Conservation (phyloP, 1,140 invertebrate genomes). For the Homarus americanus region DNA sequence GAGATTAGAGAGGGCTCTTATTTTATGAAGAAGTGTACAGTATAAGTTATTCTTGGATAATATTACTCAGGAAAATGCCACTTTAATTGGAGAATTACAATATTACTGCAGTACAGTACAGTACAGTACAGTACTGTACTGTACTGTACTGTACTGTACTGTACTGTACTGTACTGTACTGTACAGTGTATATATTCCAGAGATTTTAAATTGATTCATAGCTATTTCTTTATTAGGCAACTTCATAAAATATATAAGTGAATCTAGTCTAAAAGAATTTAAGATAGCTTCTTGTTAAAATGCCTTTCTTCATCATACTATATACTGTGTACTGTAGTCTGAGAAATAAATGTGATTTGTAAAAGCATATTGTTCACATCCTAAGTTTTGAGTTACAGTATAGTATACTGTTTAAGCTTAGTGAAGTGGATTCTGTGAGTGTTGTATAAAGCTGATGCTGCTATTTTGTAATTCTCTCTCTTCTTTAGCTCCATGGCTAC, state of each 20-base stretch:
- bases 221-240: background rate
- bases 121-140: no score
- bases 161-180: no score
- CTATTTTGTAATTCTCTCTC: conserved; percentile 22
- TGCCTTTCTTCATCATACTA: background rate
- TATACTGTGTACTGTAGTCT: no score
- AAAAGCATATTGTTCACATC: background rate
- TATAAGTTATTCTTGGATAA: background rate
- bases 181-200: no score
- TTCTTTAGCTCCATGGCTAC: conserved; percentile 55
- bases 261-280: background rate
- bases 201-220: no score
- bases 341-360: no score
- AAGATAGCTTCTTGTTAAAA: background rate
- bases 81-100: no score
- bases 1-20: background rate
- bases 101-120: no score
- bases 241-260: background rate
- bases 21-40: background rate
- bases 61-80: background rate
- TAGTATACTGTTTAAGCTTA: background rate
- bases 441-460: background rate
- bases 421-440: background rate
- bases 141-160: no score
- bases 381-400: background rate